These are phyloP conservation scores for Acrossocheilus fasciatus DNA, from an alignment of 2,797 vertebrate genomes.

Conservation along the genomic window DNA sequence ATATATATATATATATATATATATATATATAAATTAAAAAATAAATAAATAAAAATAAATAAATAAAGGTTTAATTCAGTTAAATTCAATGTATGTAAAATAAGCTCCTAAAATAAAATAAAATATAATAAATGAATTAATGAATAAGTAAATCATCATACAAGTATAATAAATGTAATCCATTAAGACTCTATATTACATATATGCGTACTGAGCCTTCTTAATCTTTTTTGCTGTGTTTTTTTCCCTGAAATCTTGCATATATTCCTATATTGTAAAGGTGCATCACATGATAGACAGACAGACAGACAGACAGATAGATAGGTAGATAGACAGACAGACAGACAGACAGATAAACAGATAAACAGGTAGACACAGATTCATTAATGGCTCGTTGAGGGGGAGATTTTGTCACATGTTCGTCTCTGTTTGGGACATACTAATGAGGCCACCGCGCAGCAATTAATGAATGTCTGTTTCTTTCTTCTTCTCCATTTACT, in stretches of 20 bases:
- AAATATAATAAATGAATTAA: not conserved
- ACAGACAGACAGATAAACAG: not conserved
- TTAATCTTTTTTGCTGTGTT: not conserved
- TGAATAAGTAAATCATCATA: not conserved
- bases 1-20: too few relatives aligned
- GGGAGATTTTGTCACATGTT: slow-evolving; percentile 15
- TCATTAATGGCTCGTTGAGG: not conserved
- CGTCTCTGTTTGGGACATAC: not conserved
- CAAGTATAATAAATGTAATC: not conserved
- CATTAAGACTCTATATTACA: not conserved
- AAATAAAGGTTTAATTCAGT: too few relatives aligned
- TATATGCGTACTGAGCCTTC: not conserved
- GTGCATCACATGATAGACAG: not conserved
- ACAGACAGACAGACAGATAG: too few relatives aligned
- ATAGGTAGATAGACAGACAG: not conserved
- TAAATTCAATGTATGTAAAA: not conserved
- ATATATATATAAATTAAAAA: too few relatives aligned
- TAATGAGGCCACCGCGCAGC: slow-evolving; percentile 20
- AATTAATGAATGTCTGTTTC: slow-evolving; percentile 27
- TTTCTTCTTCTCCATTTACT: slow-evolving; percentile 28
- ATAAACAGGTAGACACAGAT: not conserved
- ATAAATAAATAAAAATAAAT: not conserved
- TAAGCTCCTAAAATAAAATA: not conserved
- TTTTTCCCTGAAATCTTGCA: not conserved
- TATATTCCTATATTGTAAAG: not conserved